These are phyloP conservation scores for Lindbergichthys nudifrons DNA, from an alignment of 2,797 vertebrate genomes.

Conservation along the genomic window DNA sequence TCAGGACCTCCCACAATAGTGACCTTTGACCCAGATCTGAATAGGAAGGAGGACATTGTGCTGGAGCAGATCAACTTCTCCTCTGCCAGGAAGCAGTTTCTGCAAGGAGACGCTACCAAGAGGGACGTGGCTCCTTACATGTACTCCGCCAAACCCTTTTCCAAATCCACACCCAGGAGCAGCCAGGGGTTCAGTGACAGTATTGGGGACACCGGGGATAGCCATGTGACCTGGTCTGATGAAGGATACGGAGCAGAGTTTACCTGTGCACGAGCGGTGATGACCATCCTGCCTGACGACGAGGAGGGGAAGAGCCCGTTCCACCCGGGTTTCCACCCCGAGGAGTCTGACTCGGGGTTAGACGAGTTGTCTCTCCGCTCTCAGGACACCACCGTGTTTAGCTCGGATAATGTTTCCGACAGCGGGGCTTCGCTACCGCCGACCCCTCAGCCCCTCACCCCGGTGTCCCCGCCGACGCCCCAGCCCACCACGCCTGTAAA, in stretches of 20 bases:
- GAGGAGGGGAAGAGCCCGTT: conserved; percentile 87
- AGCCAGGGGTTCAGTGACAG: conserved; percentile 50
- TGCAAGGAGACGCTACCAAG: conserved; percentile 77
- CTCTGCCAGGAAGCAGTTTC: conserved; percentile 93
- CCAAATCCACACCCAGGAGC: conserved; percentile 76
- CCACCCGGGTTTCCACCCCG: conserved; percentile 83
- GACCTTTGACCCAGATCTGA: conserved; percentile 75
- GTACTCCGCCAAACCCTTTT: conserved; percentile 94
- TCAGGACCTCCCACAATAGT: conserved; percentile 67
- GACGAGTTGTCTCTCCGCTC: conserved; percentile 94
- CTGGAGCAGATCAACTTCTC: conserved; percentile 96
- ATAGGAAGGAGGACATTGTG: conserved; percentile 90
- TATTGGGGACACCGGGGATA: conserved; percentile 63
- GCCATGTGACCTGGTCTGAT: conserved; percentile 85
- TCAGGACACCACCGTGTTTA: conserved; percentile 95
- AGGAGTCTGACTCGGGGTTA: conserved; percentile 95
- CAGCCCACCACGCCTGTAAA: conserved; percentile 88
- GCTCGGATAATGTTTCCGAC: conserved; percentile 95
- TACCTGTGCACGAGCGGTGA: conserved; percentile 89
- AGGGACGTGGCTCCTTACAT: conserved; percentile 89
- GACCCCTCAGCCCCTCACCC: conserved; percentile 87
- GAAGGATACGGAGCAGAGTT: conserved; percentile 87
- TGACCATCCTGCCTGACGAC: conserved; percentile 92
- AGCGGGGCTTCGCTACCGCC: conserved; percentile 89
- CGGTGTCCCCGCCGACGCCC: conserved; percentile 88